Percentiles rank a stretch among this genome's conserved stretches.
Evolutionary conservation across 2,797 vertebrate genomes (phyloP).

Genomic region (Helostoma temminkii): DNA sequence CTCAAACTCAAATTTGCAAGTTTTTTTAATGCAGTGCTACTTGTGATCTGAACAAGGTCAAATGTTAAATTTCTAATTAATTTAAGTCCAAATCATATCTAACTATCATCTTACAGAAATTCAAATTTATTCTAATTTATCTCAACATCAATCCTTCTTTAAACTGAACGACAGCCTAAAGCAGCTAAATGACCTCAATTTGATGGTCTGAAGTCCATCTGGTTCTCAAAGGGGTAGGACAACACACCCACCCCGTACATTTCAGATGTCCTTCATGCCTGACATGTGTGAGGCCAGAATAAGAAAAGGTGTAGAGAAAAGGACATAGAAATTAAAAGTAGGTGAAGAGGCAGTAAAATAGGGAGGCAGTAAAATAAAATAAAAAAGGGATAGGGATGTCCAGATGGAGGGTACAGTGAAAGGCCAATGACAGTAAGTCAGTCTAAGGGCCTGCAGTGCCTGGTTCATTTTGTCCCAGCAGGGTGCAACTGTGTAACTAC

Average conservation of each 20-base stretch:
- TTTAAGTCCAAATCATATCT: too few relatives aligned
- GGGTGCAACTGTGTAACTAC: conserved; percentile 52
- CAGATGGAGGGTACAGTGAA: conserved; percentile 13
- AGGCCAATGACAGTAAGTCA: neutral
- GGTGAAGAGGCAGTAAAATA: neutral
- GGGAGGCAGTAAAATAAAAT: neutral
- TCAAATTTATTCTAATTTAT: neutral
- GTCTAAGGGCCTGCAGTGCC: neutral
- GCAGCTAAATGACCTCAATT: conserved; percentile 5
- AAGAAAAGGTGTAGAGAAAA: neutral
- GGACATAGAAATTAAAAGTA: neutral
- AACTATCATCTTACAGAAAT: neutral
- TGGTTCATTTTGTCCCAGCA: conserved; percentile 40
- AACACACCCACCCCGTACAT: neutral
- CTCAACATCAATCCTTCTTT: conserved; percentile 2
- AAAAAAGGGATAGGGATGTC: neutral
- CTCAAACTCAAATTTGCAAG: too few relatives aligned
- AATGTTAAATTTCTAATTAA: too few relatives aligned
- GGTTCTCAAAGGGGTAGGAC: neutral
- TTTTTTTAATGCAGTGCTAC: neutral
- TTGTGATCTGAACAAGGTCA: neutral
- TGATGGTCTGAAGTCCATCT: conserved; percentile 5
- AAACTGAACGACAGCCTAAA: neutral
- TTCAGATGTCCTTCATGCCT: conserved; percentile 27
- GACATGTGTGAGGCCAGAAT: neutral